Evolutionary conservation across 2,888 invertebrate species (phyloP), one percentile per base, ranked within the genome.

Genomic region (Brachyopa scutellaris): DNA sequence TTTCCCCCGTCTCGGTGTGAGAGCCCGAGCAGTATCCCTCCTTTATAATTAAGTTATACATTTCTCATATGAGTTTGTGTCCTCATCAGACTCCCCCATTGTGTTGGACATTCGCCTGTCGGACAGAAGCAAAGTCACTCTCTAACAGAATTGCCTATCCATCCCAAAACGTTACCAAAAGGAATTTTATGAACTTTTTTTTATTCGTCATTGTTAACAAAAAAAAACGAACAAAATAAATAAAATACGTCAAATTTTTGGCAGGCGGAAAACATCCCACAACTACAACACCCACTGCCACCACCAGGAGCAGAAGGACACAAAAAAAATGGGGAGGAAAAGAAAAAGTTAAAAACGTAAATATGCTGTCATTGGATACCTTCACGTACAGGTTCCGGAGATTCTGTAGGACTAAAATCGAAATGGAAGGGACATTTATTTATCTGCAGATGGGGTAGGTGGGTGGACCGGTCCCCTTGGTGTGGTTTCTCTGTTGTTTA

Each of bases 1-100:
- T 47, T 45, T 19, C 8, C 3, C 3, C 21, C 6, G n/a, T 36
- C 2, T 40, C 0, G 6, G 5, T 49, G 49, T 23, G 11, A 1
- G 7, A 9, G 13, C n/a, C n/a, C n/a, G n/a, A 11, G 9, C 31
- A 11, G 21, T 9, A 2, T 11, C 13, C 33, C 36, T 9, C 13
- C 6, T 53, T 53, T 23, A 55, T 67, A 55, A 38, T 70, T 70
- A 70, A 57, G 59, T 59, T 57, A 70, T 49, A 67, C 49, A 59
- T 49, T 13, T 51, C 47, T n/a, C 31, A 47, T 70, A 40, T 38
- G 47, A 38, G 47, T 59, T 26, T 13, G 29, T 6, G 59, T 47
- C 17, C 47, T 38, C 69, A 19, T 59, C 47, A 29, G 2, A n/a
- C n/a, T n/a, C n/a, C n/a, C 55, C 17, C 55, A 55, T 55, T 67